Conservation (phyloP, 2,888 invertebrate genomes). For the Tenthredo mesomela region DNA sequence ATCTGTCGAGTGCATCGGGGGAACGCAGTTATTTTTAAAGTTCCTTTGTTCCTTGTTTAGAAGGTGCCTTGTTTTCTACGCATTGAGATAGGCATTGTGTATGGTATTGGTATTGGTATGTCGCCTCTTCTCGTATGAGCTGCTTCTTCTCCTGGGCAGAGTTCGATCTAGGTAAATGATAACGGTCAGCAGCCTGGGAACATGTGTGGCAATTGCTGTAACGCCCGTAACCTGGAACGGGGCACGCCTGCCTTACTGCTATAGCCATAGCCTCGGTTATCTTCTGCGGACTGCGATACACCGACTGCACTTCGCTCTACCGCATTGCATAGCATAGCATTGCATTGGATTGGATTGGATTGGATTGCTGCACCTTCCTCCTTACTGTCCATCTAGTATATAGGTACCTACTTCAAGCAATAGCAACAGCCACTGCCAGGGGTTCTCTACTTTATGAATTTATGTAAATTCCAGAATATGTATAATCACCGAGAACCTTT, state of each 20-base stretch:
- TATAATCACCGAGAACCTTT: constrained; percentile 5
- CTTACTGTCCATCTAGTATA: constrained; percentile 61
- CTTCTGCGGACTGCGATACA: constrained; percentile 66
- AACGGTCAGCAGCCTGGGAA: constrained; percentile 72
- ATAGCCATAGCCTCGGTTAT: constrained; percentile 57
- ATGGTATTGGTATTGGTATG: constrained; percentile 8
- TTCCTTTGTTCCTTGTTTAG: background rate
- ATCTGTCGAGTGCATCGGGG: background rate
- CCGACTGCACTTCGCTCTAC: constrained; percentile 68
- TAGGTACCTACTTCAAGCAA: constrained; percentile 56
- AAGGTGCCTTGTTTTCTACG: background rate
- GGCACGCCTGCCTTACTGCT: constrained; percentile 71
- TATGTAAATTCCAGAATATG: background rate
- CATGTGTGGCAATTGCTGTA: constrained; percentile 73
- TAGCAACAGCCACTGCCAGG: too few relatives aligned
- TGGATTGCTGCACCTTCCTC: constrained; percentile 60
- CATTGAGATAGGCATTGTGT: background rate
- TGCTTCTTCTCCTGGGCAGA: background rate
- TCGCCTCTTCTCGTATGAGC: background rate
- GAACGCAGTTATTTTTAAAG: background rate
- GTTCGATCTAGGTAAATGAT: constrained; percentile 7
- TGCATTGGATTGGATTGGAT: constrained; percentile 61
- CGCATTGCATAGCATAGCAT: constrained; percentile 60
- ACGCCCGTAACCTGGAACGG: constrained; percentile 68
- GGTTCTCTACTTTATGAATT: constrained; percentile 54